Conservation (phyloP, 2,888 invertebrate species). For the Melieria picta region DNA sequence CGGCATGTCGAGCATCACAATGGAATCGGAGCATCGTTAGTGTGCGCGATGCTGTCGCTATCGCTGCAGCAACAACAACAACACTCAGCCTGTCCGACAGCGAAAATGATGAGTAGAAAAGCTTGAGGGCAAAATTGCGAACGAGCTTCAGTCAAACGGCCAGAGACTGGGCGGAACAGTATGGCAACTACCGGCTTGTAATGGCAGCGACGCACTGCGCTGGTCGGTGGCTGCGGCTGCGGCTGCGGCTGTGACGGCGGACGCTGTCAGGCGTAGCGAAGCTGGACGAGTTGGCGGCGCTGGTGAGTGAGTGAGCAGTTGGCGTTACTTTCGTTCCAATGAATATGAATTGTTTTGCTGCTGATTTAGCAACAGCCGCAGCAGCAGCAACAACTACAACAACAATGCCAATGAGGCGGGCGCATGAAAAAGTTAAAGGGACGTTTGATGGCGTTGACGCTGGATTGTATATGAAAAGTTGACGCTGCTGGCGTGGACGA, state of each 20-base stretch:
- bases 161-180: not conserved
- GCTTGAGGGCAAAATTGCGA: not conserved
- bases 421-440: not conserved
- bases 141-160: not conserved
- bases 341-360: constrained; percentile 42
- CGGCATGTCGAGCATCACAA: too few species aligned
- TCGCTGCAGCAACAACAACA: constrained; percentile 1
- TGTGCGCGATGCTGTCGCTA: too few species aligned
- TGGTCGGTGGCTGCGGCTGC: constrained; percentile 3
- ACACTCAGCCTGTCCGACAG: not conserved
- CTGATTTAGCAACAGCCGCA: constrained; percentile 15
- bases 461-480: constrained; percentile 10
- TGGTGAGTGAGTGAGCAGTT: constrained; percentile 11
- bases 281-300: not conserved
- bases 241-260: not conserved
- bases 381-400: not conserved
- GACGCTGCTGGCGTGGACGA: not conserved
- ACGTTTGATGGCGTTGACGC: too few species aligned
- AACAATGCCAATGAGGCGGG: not conserved
- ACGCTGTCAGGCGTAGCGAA: not conserved
- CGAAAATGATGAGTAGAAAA: constrained; percentile 1
- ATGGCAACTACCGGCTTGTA: not conserved
- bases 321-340: constrained; percentile 42
- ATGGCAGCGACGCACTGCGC: not conserved
- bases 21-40: too few species aligned